Base-by-base conservation (phyloP, 2,888 invertebrate species). In the Agapetus fuscipes region DNA sequence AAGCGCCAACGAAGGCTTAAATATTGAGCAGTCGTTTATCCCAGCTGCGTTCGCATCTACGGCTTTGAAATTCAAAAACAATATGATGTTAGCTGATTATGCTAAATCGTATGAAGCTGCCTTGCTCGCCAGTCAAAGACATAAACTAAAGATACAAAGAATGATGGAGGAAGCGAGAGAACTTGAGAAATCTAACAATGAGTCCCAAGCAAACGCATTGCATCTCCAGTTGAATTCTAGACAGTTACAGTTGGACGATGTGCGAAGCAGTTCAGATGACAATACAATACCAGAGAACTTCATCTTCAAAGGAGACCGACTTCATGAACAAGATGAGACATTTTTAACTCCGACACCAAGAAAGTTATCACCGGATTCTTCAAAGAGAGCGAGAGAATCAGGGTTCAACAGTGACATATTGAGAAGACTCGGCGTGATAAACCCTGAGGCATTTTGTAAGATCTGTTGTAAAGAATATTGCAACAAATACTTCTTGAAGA, bases 391-490 rank as follows among this genome's bases (percentile, higher is more conserved):
- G 1, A 66, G 78, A n/a, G 84, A 86, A 34, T 64, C 79, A 2
- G 82, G 79, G 39, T 78, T 85, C 53, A 78, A 80, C 37, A 75
- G 73, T 3, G 87, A 86, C 40, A 80, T 81, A 35, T 64, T 87
- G 24, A 74, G 83, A 16, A 77, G 83, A 41, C 69, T 89, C 41
- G 89, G 89, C 25, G 85, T 89, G 20, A 74, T 81, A 52, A 84
- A 85, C 60, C 83, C 84, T 2, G 89, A 91, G 55, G 88, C 89
- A n/a, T 91, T 88, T 60, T 93, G 93, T 61, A 89, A 91, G 60
- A 78, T 91, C 42, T 93, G 93, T 60, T 85, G 87, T 62, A 89
- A 90, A 58, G 90, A 91, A 59, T 91, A 91, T 58, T 89, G 87
- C 59, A 93, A 90, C 58, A 90, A 90, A 60, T 91, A 91, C 58